Conservation (phyloP, 2,888 invertebrate genomes). For the Gastracanthus pulcherrimus region DNA sequence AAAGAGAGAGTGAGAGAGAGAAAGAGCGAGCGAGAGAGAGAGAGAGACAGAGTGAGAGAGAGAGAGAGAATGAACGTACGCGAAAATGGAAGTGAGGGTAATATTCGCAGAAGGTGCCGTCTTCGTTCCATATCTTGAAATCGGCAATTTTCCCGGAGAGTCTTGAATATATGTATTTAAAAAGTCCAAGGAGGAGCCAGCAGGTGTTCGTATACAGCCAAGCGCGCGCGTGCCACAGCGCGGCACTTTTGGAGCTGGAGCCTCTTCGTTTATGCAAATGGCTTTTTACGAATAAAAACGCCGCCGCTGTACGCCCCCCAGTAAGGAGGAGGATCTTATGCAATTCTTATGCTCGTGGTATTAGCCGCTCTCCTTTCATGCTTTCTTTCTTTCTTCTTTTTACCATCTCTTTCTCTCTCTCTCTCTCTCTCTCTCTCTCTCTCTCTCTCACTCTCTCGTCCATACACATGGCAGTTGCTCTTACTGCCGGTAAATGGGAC, state of each 20-base stretch:
- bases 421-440: too few species aligned
- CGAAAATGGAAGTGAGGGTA: slow-evolving; percentile 25
- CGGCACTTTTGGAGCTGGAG: slow-evolving; percentile 37
- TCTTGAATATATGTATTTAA: slow-evolving; percentile 56
- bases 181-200: slow-evolving; percentile 5
- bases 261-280: slow-evolving; percentile 55
- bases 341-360: slow-evolving; percentile 30
- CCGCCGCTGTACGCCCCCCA: neutral
- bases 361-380: neutral
- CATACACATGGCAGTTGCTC: slow-evolving; percentile 23
- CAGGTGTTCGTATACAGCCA: slow-evolving; percentile 46
- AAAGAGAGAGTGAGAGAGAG: neutral
- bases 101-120: slow-evolving; percentile 37
- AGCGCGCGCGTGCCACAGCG: neutral
- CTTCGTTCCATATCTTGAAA: slow-evolving; percentile 40
- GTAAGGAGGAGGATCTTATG: too few species aligned
- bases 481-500: slow-evolving; percentile 18
- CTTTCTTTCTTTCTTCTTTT: neutral
- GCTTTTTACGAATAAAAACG: slow-evolving; percentile 49
- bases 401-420: too few species aligned
- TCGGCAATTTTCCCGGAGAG: slow-evolving; percentile 47
- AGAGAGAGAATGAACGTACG: too few species aligned
- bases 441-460: neutral
- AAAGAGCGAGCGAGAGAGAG: neutral
- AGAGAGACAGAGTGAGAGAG: too few species aligned